Evolutionary conservation across 2,113 vertebrate species (phyloP), one percentile per base, ranked within the genome.

Genomic region (Xiphophorus couchianus): DNA sequence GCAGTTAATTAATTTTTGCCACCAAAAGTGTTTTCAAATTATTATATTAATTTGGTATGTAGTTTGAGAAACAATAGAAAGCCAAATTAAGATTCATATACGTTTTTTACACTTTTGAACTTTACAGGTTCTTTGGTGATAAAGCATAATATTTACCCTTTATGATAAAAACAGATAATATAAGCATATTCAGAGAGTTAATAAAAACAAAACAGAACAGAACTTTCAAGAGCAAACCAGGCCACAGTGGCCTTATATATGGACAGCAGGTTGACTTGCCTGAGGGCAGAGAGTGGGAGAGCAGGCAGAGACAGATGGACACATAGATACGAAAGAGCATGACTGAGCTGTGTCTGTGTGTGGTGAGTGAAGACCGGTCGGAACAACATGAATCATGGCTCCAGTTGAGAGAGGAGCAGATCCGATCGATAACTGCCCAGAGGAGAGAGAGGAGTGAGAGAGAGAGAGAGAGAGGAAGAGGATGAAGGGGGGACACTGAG

Each of bases 321-420:
- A 91, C 83, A 89, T 80, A 88, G 89, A 92, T 91, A 89, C 84
- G 72, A 74, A 62, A 83, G 89, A 84, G 88, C 90, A 86, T 91
- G 92, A 92, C 91, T 90, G 91, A 87, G 85, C 86, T 87, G 89
- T 91, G 90, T 91, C 89, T 92, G 88, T 89, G 88, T 90, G 83
- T 80, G 80, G 88, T 89, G 90, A 92, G 89, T 90, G 90, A 91
- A 86, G 81, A 84, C 87, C 89, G 42, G 85, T 81, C 84, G 76
- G 80, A 90, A 86, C 84, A 89, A 91, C 92, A 94, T 94, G 93
- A 95, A 95, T 94, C 94, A 94, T 93, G 91, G 92, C 92, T 94
- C 88, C 91, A 92, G 93, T 93, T 92, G 91, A 94, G 93, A 93
- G 90, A 78, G 83, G 84, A 90, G 87, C 82, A 83, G 90, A 91